Conservation (phyloP, 2,888 invertebrate genomes). For the Nomada flava region DNA sequence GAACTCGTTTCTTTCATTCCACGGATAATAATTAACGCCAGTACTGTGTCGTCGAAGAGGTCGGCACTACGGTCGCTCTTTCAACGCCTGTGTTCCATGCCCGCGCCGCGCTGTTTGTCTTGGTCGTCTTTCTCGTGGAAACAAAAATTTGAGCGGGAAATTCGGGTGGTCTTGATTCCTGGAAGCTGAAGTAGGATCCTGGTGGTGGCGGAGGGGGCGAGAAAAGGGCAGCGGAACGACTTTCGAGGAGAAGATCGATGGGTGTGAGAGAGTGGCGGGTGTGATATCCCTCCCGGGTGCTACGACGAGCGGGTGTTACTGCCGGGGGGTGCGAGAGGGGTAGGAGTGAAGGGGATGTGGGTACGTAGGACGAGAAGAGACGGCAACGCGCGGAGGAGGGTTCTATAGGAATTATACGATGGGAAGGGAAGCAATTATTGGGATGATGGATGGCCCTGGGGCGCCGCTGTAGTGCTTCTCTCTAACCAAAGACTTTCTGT, state of each 20-base stretch:
- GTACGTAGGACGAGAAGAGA: conserved; percentile 32
- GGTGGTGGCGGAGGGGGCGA: conserved; percentile 24
- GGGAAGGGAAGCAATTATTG: conserved; percentile 75
- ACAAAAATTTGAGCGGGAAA: conserved; percentile 56
- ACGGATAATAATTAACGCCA: conserved; percentile 13
- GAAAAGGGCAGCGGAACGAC: conserved; percentile 48
- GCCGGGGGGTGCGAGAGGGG: conserved; percentile 57
- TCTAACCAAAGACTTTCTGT: conserved; percentile 77
- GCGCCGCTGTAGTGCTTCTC: conserved; percentile 80
- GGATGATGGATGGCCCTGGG: conserved; percentile 82
- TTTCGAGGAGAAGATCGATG: conserved; percentile 26
- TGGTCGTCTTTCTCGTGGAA: conserved; percentile 5
- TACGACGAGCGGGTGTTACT: conserved; percentile 68
- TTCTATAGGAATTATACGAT: conserved; percentile 80
- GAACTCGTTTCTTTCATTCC: neutral
- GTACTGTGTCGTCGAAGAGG: conserved; percentile 17
- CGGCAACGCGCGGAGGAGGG: conserved; percentile 54
- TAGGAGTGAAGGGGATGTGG: conserved; percentile 47
- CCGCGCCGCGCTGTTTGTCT: neutral
- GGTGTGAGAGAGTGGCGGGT: conserved; percentile 65
- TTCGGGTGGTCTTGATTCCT: conserved; percentile 55
- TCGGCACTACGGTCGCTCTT: conserved; percentile 6
- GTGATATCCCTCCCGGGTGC: conserved; percentile 68
- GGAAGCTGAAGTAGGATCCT: conserved; percentile 30
- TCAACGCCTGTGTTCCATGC: neutral